Conservation (phyloP, 2,888 invertebrate species). For the Patella caerulea region DNA sequence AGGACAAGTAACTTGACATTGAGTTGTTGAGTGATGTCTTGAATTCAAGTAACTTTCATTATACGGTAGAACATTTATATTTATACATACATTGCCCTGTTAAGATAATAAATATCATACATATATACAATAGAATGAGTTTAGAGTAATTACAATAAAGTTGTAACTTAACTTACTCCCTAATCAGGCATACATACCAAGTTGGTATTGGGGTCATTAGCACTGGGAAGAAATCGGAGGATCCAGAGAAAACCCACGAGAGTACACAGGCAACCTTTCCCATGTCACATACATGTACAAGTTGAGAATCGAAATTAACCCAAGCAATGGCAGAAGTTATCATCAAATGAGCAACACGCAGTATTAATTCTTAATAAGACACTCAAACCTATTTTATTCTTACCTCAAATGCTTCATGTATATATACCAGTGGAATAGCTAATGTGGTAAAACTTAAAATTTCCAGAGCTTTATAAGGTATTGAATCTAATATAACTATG, state of each 20-base stretch:
- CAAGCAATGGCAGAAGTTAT: too few relatives aligned
- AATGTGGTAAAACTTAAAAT: background rate
- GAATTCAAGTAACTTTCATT: background rate
- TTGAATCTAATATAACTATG: background rate
- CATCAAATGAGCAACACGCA: too few relatives aligned
- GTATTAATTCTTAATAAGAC: too few relatives aligned
- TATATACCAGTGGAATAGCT: background rate
- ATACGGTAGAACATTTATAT: background rate
- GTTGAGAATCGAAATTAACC: too few relatives aligned
- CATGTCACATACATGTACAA: too few relatives aligned
- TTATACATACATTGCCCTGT: background rate
- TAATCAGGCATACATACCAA: too few relatives aligned
- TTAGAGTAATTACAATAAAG: too few relatives aligned
- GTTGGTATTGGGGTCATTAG: too few relatives aligned
- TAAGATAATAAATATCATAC: background rate
- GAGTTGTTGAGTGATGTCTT: background rate
- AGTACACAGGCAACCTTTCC: too few relatives aligned
- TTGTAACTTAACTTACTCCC: too few relatives aligned
- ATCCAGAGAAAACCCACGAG: too few relatives aligned
- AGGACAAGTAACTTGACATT: background rate
- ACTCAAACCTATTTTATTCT: background rate
- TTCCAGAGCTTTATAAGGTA: background rate
- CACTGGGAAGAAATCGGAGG: too few relatives aligned
- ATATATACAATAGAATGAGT: background rate
- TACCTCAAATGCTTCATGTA: background rate